Conservation (phyloP, 2,888 invertebrate genomes). For the Hydriomena furcata region DNA sequence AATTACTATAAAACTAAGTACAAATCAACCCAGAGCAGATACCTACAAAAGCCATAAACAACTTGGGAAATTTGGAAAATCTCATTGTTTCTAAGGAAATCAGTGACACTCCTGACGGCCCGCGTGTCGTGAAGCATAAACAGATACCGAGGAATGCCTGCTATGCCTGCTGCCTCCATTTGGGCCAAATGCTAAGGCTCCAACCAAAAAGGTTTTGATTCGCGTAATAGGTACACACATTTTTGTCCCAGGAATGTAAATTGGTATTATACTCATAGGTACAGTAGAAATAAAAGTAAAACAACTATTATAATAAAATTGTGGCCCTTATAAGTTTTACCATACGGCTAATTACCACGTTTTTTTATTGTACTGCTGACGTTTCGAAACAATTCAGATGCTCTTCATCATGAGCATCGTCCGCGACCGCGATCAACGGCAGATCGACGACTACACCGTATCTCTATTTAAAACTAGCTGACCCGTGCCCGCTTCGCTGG, state of each 20-base stretch:
- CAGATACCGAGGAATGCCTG: slow-evolving; percentile 39
- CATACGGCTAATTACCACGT: too few species aligned
- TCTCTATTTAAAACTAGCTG: too few species aligned
- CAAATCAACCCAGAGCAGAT: slow-evolving; percentile 32
- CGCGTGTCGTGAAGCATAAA: slow-evolving; percentile 35
- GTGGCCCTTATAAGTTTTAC: too few species aligned
- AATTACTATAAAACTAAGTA: slow-evolving; percentile 21
- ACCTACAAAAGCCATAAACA: slow-evolving; percentile 41
- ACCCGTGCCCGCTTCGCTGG: too few species aligned
- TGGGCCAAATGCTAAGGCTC: slow-evolving; percentile 11
- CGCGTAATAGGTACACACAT: slow-evolving; percentile 1
- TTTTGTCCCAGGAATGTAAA: neutral
- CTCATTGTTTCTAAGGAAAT: slow-evolving; percentile 49
- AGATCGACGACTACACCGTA: too few species aligned
- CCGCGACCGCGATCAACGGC: too few species aligned
- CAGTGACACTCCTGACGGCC: slow-evolving; percentile 40
- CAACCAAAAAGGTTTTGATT: slow-evolving; percentile 16
- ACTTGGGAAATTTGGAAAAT: slow-evolving; percentile 47
- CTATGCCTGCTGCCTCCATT: slow-evolving; percentile 31
- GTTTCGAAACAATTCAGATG: too few species aligned
- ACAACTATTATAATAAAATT: too few species aligned
- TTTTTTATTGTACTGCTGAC: too few species aligned
- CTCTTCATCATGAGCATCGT: too few species aligned
- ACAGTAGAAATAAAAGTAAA: too few species aligned
- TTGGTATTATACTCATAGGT: too few species aligned